These are phyloP conservation scores for Euproctis similis DNA, from an alignment of 2,888 invertebrate genomes.

Conservation along the genomic window DNA sequence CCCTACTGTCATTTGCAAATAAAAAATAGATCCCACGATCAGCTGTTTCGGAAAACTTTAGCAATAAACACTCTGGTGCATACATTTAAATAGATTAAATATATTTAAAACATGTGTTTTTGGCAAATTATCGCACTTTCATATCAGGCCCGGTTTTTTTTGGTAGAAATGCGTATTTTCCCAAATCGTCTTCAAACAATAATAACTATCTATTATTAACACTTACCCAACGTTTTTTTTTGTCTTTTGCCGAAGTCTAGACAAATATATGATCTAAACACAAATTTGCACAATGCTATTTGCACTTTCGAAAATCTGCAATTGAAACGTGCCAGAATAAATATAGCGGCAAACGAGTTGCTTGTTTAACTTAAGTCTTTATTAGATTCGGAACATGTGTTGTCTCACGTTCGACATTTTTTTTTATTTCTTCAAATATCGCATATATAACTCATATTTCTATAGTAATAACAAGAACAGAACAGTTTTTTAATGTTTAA, in stretches of 20 bases:
- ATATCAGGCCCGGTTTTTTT: too few relatives aligned
- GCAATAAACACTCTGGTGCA: slow-evolving; percentile 4
- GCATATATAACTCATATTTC: slow-evolving; percentile 15
- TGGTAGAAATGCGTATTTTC: too few relatives aligned
- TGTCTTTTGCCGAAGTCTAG: slow-evolving; percentile 39
- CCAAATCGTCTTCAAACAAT: too few relatives aligned
- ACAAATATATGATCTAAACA: slow-evolving; percentile 41
- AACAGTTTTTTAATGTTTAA: too few relatives aligned
- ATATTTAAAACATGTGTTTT: slow-evolving; percentile 21
- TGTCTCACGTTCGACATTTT: slow-evolving; percentile 16
- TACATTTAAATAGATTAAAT: slow-evolving; percentile 4
- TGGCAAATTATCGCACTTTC: too few relatives aligned
- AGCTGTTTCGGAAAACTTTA: slow-evolving; percentile 7
- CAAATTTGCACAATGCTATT: slow-evolving; percentile 56
- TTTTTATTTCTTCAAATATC: slow-evolving; percentile 21
- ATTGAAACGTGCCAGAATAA: slow-evolving; percentile 55
- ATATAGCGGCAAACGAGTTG: slow-evolving; percentile 43
- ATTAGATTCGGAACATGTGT: slow-evolving; percentile 26
- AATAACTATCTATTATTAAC: too few relatives aligned
- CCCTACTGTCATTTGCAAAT: too few relatives aligned
- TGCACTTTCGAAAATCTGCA: slow-evolving; percentile 67
- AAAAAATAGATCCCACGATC: too few relatives aligned
- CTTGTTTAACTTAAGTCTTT: slow-evolving; percentile 38
- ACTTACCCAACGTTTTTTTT: too few relatives aligned
- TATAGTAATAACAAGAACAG: too few relatives aligned